Conservation (phyloP, 1,140 invertebrate species). For the Subanguina moxae region DNA sequence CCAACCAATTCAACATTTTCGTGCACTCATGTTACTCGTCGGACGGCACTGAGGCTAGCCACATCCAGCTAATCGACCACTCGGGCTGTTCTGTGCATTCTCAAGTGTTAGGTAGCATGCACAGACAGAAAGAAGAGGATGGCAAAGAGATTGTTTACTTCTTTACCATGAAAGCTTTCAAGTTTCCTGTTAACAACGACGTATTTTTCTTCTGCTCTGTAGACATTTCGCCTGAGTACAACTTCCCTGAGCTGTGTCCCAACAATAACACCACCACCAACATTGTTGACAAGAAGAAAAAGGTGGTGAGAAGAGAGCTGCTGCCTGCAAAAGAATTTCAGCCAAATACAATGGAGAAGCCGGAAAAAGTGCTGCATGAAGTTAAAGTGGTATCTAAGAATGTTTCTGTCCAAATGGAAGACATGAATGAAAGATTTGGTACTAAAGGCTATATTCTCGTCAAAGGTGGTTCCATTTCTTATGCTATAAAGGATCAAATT, state of each 20-base stretch:
- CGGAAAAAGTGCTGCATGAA: not conserved
- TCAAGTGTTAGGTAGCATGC: conserved; percentile 42
- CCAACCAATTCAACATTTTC: conserved; percentile 53
- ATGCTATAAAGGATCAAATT: no score
- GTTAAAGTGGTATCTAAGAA: not conserved
- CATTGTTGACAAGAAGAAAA: no score
- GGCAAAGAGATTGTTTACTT: conserved; percentile 43
- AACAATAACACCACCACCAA: conserved; percentile 10
- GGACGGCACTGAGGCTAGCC: conserved; percentile 44
- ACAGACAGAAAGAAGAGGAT: conserved; percentile 24
- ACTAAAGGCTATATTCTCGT: no score
- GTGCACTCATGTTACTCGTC: conserved; percentile 55
- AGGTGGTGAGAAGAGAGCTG: not conserved
- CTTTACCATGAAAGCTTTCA: conserved; percentile 49
- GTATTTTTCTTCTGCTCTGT: conserved; percentile 54
- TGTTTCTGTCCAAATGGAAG: conserved; percentile 1
- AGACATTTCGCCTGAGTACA: conserved; percentile 42
- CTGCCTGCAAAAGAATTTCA: not conserved
- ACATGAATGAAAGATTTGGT: no score
- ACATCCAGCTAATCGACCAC: conserved; percentile 46
- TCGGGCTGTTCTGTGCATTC: conserved; percentile 43
- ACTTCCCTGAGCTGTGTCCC: conserved; percentile 28
- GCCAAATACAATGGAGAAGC: not conserved
- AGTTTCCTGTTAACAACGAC: conserved; percentile 50
- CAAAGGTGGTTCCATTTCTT: no score